Conservation (phyloP, 2,888 invertebrate species). For the Diaperis boleti region DNA sequence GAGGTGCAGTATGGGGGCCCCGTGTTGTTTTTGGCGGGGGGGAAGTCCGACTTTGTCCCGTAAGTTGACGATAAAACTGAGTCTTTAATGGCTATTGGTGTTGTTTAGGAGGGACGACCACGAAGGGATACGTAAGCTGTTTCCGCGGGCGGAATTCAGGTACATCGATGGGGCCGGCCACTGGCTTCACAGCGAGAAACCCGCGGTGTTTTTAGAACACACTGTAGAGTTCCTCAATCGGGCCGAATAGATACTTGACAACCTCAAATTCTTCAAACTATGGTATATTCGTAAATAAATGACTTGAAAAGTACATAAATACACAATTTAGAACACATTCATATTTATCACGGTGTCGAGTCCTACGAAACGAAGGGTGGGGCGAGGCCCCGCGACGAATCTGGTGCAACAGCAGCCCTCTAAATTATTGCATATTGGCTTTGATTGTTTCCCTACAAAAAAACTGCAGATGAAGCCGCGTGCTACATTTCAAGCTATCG, state of each 20-base stretch:
- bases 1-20: conserved; percentile 69
- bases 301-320: conserved; percentile 32
- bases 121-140: conserved; percentile 75
- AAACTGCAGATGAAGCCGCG: conserved; percentile 31
- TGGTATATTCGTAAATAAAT: conserved; percentile 37
- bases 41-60: conserved; percentile 85
- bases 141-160: conserved; percentile 78
- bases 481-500: conserved; percentile 36
- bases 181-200: conserved; percentile 94
- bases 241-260: background rate
- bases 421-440: conserved; percentile 31
- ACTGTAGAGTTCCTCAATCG: conserved; percentile 73
- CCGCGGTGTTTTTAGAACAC: conserved; percentile 78
- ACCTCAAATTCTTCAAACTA: background rate
- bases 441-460: conserved; percentile 33
- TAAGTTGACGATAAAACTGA: conserved; percentile 61
- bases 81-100: conserved; percentile 27
- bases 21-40: conserved; percentile 87
- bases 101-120: conserved; percentile 69
- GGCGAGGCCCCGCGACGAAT: conserved; percentile 4
- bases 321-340: conserved; percentile 38
- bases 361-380: conserved; percentile 24
- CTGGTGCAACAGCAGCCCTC: conserved; percentile 12
- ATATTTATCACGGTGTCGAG: conserved; percentile 33
- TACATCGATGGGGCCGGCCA: conserved; percentile 89